Percentiles rank a stretch among this genome's conserved stretches.
Conservation (phyloP, 2,113 vertebrate species). For the Globicephala melas region DNA sequence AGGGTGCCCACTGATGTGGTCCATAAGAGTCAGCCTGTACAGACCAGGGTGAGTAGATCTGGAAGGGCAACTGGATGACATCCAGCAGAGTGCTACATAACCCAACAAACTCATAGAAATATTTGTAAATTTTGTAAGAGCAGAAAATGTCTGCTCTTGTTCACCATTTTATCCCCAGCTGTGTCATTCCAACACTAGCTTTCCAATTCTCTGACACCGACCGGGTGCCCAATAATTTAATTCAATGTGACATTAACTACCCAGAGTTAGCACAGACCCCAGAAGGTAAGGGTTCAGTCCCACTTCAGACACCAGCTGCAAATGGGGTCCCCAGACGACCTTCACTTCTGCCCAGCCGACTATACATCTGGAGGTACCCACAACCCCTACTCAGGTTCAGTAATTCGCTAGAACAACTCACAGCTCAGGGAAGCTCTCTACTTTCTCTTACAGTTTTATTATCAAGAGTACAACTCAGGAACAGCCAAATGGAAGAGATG, state of each 20-base stretch:
- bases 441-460: neutral
- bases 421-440: neutral
- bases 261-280: neutral
- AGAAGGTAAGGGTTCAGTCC: neutral
- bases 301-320: neutral
- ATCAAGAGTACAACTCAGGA: neutral
- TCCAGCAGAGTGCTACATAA: neutral
- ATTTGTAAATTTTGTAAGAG: neutral
- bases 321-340: neutral
- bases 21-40: neutral
- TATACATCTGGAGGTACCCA: neutral
- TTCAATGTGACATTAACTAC: neutral
- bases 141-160: neutral
- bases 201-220: neutral
- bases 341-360: neutral
- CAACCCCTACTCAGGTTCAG: neutral
- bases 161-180: neutral
- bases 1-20: neutral
- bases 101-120: neutral
- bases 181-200: neutral
- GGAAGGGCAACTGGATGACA: neutral
- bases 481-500: neutral
- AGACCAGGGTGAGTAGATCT: neutral
- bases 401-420: neutral
- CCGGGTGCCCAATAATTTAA: neutral